These are phyloP conservation scores for Monochamus alternatus DNA, from an alignment of 2,888 invertebrate species.

Conservation along the genomic window DNA sequence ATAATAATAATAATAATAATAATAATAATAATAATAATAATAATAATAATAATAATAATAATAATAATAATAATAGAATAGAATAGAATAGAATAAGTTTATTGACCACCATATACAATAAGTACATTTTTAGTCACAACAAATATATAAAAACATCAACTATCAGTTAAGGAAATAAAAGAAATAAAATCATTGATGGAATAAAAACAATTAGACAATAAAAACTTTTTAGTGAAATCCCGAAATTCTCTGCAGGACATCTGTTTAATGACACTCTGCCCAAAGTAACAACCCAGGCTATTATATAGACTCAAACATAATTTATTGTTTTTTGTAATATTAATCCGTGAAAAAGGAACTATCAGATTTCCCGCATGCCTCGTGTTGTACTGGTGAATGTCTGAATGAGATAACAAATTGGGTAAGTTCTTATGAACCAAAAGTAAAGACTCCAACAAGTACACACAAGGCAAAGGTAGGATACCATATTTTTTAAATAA, in stretches of 20 bases:
- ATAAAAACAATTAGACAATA: too few species aligned
- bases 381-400: not conserved
- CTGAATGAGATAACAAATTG: not conserved
- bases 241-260: too few species aligned
- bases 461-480: not conserved
- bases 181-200: too few species aligned
- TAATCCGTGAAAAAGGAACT: not conserved
- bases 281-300: too few species aligned
- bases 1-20: too few species aligned
- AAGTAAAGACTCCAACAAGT: not conserved
- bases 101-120: not conserved
- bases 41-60: too few species aligned
- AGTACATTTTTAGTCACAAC: slow-evolving; percentile 32
- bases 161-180: too few species aligned
- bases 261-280: too few species aligned
- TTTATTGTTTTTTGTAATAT: not conserved
- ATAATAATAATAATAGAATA: too few species aligned
- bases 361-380: not conserved
- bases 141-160: not conserved
- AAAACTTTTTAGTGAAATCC: too few species aligned
- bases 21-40: too few species aligned
- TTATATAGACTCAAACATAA: not conserved
- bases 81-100: too few species aligned
- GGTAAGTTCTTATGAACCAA: not conserved
- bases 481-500: not conserved